A percentile compares a stretch with the other conserved stretches of the same genome.
Evolutionary conservation across 2,797 vertebrate species (phyloP).

Genomic region (Peromyscus attwateri): DNA sequence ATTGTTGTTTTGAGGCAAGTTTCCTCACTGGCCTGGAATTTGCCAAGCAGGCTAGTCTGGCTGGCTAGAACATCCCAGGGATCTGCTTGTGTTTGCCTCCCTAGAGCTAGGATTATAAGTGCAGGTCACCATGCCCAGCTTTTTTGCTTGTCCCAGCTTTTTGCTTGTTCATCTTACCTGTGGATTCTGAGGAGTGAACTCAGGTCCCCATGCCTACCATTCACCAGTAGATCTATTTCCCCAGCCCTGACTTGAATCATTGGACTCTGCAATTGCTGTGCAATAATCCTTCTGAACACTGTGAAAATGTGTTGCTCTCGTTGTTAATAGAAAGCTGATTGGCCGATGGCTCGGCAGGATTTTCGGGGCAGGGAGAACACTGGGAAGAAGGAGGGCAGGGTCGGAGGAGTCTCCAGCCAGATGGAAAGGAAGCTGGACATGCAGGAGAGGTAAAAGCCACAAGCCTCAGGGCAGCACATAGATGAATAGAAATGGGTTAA

Average conservation of each 20-base stretch:
- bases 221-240: neutral
- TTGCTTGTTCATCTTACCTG: neutral
- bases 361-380: no score
- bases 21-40: neutral
- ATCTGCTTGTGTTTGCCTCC: neutral
- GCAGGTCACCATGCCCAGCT: neutral
- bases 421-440: no score
- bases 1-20: neutral
- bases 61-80: neutral
- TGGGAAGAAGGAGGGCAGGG: no score
- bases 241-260: neutral
- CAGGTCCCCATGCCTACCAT: neutral
- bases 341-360: no score
- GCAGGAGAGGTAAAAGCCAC: no score
- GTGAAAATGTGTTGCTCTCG: no score
- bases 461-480: no score
- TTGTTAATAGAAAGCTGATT: no score
- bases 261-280: neutral
- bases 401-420: no score
- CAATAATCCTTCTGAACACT: no score
- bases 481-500: no score
- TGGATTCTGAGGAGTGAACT: neutral
- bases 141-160: neutral
- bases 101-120: neutral
- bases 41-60: neutral